Evolutionary conservation across 2,888 invertebrate genomes (phyloP).

Genomic region (Spisula subtruncata): DNA sequence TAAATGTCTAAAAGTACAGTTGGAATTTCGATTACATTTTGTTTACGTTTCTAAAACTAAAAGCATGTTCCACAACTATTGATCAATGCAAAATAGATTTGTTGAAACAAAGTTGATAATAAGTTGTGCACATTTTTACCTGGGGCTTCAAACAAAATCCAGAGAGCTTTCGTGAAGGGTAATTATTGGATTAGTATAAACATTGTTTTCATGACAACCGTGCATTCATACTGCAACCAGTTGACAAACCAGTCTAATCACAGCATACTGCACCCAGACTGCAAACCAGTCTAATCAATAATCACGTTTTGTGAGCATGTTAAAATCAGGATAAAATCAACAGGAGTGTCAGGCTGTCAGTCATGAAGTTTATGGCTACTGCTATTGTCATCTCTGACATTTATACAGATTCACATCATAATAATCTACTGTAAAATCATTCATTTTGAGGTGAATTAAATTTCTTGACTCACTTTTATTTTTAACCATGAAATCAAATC

Average conservation of each 20-base stretch:
- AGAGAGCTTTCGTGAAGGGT: background rate
- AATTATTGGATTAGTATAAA: background rate
- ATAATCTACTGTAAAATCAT: too few species aligned
- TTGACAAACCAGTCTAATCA: background rate
- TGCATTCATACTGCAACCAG: background rate
- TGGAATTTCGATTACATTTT: too few species aligned
- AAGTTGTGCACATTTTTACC: background rate
- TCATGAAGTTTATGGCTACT: background rate
- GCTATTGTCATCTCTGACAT: background rate
- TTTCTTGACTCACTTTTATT: too few species aligned
- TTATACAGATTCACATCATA: conserved; percentile 8
- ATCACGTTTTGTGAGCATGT: background rate
- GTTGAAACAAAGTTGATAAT: too few species aligned
- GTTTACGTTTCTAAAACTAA: too few species aligned
- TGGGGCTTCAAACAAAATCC: background rate
- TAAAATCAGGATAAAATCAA: conserved; percentile 4
- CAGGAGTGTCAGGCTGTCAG: background rate
- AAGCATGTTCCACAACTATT: too few species aligned
- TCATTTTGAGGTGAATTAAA: too few species aligned
- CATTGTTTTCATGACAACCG: conserved; percentile 19
- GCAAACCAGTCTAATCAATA: conserved; percentile 4
- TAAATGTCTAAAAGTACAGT: too few species aligned
- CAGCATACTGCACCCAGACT: background rate
- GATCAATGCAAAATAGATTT: too few species aligned
- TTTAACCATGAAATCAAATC: too few species aligned